Evolutionary conservation across 2,113 vertebrate species (phyloP), one percentile per base, ranked within the genome.

Genomic region (Melierax canorus): DNA sequence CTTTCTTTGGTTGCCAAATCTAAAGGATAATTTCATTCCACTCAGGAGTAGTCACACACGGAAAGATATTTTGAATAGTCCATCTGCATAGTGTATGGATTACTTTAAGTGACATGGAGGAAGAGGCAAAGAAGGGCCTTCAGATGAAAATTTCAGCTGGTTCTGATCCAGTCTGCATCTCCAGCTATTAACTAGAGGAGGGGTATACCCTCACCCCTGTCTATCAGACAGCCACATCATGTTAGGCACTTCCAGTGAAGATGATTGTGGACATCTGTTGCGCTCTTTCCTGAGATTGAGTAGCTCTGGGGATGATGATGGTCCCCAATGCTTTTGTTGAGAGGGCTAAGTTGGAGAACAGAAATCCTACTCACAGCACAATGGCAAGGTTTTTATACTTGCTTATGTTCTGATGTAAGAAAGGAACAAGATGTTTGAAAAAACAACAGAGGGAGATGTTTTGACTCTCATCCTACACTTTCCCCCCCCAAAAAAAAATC

Each of bases 401-500:
- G 7, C 14, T 41, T 48, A 11, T 55, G 11, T 60, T 63, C 15
- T 75, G 20, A 51, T 68, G 11, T 39, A 11, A 68, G 34, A 87
- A 75, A 81, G 66, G 12, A 91, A 81, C 72, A 48, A 63, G 4
- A 6, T 43, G 11, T 21, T 20, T 80, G 63, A 76, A 76, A 95
- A 92, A 68, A 6, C 8, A 59, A 67, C 11, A 90, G 30, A 60
- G 24, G 15, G 10, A 79, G 62, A 71, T 2, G 3, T 67, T 81
- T 77, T 67, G 9, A 46, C 7, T n/a, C 16, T 4, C 39, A n/a
- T 46, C 8, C 21, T 23, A 27, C 16, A 18, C 26, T 72, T 11
- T 63, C 5, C 14, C 10, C 1, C 0, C 1, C 15, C 7, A 12
- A 6, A 27, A 14, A 45, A 79, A 36, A 23, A 4, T 7, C 15